Conservation (phyloP, 2,113 vertebrate species). For the Thinocorus orbignyianus region DNA sequence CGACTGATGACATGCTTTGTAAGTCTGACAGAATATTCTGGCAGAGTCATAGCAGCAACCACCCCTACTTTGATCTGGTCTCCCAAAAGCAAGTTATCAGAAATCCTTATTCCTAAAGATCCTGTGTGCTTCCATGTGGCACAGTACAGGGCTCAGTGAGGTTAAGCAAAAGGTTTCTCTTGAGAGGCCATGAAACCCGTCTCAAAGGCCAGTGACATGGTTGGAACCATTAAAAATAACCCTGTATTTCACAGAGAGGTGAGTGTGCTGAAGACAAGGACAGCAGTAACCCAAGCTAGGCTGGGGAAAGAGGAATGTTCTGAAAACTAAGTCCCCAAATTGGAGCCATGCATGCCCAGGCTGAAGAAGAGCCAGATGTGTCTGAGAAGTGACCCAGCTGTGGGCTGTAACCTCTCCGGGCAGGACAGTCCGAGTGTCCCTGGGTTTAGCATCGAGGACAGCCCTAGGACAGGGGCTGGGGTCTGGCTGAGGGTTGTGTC, state of each 20-base stretch:
- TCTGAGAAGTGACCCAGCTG: background rate
- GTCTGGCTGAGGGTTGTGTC: rapidly evolving
- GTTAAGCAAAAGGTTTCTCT: too few species aligned
- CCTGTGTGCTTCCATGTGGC: too few species aligned
- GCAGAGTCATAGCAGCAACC: too few species aligned
- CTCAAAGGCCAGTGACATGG: background rate
- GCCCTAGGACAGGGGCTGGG: too few species aligned
- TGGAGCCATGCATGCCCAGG: background rate
- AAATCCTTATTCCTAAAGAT: too few species aligned
- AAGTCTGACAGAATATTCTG: too few species aligned
- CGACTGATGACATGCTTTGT: too few species aligned
- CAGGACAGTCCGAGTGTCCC: background rate
- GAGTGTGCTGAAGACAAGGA: background rate
- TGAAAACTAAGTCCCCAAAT: background rate
- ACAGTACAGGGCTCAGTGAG: too few species aligned
- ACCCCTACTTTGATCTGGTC: too few species aligned
- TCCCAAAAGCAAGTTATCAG: too few species aligned
- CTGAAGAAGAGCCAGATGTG: background rate
- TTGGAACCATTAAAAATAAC: background rate
- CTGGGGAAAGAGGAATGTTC: background rate
- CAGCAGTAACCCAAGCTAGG: background rate
- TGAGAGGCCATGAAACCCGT: too few species aligned
- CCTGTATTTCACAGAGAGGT: background rate
- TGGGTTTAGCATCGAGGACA: background rate
- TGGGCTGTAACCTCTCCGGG: background rate